phyloP scores from a whole-genome alignment of 1,140 invertebrate species.

The Ctenoplectra terminalis region DNA sequence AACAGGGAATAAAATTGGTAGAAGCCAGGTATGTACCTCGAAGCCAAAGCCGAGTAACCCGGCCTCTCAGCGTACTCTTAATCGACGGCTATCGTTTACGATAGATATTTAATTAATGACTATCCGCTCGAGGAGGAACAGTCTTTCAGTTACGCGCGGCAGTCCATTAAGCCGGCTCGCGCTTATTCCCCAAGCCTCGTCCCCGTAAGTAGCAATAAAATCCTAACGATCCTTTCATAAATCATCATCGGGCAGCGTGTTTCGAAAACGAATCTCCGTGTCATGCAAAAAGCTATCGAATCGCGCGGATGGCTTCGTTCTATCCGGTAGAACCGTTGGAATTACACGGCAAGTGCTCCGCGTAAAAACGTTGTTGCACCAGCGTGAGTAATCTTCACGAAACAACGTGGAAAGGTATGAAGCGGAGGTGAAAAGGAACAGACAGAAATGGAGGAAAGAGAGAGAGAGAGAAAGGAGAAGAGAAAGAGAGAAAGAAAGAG shows the following conservation, averaged over 20 bases:
- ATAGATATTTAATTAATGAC: conserved; percentile 43
- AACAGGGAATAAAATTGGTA: neutral
- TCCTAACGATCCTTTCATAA: conserved; percentile 49
- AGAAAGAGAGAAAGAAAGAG: neutral
- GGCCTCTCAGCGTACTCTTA: conserved; percentile 6
- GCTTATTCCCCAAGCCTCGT: neutral
- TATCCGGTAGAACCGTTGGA: conserved; percentile 38
- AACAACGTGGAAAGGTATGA: conserved; percentile 60
- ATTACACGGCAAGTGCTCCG: conserved; percentile 44
- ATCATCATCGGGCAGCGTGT: conserved; percentile 30
- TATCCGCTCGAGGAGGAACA: neutral
- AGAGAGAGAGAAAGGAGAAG: neutral
- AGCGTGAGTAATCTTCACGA: conserved; percentile 55
- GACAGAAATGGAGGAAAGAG: neutral
- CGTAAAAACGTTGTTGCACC: conserved; percentile 52
- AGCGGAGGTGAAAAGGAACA: conserved; percentile 40
- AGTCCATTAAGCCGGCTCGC: conserved; percentile 24
- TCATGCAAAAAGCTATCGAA: conserved; percentile 7
- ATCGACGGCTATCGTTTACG: conserved; percentile 13
- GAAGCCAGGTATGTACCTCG: neutral
- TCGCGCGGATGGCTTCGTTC: neutral
- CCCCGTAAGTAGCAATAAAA: conserved; percentile 40
- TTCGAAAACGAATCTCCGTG: conserved; percentile 21
- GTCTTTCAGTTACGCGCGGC: conserved; percentile 8
- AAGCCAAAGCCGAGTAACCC: neutral